Base-by-base conservation (phyloP, 2,888 invertebrate genomes). In the Drosophila birchii region DNA sequence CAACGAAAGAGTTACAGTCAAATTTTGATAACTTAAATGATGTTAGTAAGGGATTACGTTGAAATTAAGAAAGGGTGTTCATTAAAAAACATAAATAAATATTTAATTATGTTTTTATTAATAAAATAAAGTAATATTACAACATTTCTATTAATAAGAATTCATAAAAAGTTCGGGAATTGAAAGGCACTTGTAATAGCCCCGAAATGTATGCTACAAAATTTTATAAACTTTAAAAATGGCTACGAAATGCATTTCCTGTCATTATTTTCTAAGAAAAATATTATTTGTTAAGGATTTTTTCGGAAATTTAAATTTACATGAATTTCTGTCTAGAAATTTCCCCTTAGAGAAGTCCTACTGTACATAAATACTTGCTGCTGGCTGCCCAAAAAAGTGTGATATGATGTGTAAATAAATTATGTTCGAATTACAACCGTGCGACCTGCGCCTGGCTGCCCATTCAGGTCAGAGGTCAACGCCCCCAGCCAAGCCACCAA, bases 391-490 rank as follows among this genome's bases (percentile, higher is more conserved):
- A 61, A 64, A 56, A 34, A 62, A 53, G 49, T 54, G 44, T 49
- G 39, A 67, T 58, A 75, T 75, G 76, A 51, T 62, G 74, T 63
- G 77, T 86, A 80, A 89, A 87, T 89, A 85, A 85, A 71, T 82
- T 49, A 85, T 88, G 75, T 64, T 68, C 56, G 63, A 77, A 66
- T 80, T 86, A 80, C 83, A 76, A 76, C 61, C 54, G 43, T 57
- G 49, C 73, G 67, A 55, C 78, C 55, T 67, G 69, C 56, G 70
- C 78, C 39, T 73, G 73, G 59, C 47, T 62, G 32, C 64, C 58
- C 79, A 87, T 81, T 86, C 75, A 73, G 86, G 86, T 87, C 84
- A 87, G 64, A 86, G 86, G 79, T 88, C 89, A 88, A 75, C 75
- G 85, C 61, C 49, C 82, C 49, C 58, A 68, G 59, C 59, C 58